These are phyloP conservation scores for Vanacampus margaritifer DNA, from an alignment of 2,113 vertebrate species.

Conservation along the genomic window DNA sequence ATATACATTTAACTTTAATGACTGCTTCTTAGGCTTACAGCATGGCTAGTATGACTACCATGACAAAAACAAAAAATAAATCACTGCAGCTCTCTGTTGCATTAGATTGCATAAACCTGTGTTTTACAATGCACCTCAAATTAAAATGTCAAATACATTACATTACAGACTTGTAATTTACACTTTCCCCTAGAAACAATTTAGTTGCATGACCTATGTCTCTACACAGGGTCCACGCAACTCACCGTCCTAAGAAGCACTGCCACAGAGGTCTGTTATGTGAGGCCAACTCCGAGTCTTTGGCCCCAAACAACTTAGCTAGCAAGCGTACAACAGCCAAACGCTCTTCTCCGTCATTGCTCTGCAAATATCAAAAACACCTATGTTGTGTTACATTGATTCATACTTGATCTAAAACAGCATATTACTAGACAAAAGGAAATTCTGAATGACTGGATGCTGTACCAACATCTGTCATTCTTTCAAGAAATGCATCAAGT, in stretches of 20 bases:
- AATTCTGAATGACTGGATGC: not conserved
- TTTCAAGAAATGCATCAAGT: not conserved
- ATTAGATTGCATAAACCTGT: no score
- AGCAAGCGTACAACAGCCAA: slow-evolving; percentile 93
- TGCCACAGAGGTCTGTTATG: slow-evolving; percentile 98
- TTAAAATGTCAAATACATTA: not conserved
- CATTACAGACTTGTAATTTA: not conserved
- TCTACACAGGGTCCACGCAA: not conserved
- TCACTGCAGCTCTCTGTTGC: no score
- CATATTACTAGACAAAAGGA: not conserved
- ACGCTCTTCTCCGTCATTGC: slow-evolving; percentile 96
- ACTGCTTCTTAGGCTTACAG: not conserved
- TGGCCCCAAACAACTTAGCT: slow-evolving; percentile 95
- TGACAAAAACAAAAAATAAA: no score
- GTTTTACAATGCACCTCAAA: no score
- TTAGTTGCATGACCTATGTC: not conserved
- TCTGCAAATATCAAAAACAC: slow-evolving; percentile 68
- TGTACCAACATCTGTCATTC: no score
- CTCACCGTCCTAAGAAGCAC: slow-evolving; percentile 95
- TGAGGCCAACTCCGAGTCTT: slow-evolving; percentile 95
- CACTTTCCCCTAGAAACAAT: not conserved
- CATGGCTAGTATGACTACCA: no score
- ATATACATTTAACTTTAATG: not conserved
- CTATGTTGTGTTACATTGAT: not conserved
- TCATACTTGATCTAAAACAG: not conserved